Evolutionary conservation across 1,140 invertebrate genomes (phyloP).

Genomic region (Conus ventricosus): DNA sequence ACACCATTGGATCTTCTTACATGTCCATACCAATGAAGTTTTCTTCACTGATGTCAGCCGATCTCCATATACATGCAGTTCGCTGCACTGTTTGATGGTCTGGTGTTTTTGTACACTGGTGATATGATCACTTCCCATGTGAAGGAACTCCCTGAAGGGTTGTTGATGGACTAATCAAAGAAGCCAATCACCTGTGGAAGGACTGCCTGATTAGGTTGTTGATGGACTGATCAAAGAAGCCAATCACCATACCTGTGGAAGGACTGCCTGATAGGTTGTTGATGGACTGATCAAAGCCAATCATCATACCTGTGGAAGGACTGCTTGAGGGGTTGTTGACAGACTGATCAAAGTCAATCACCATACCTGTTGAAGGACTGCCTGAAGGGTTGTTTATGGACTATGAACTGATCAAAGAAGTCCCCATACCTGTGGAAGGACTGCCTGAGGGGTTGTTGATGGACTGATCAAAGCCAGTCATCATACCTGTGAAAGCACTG

Average conservation of each 20-base stretch:
- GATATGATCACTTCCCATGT: not conserved
- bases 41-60: too few relatives aligned
- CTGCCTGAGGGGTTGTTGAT: slow-evolving; percentile 37
- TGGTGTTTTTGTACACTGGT: too few relatives aligned
- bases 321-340: slow-evolving; percentile 36
- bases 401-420: slow-evolving; percentile 52
- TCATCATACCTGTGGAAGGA: slow-evolving; percentile 48
- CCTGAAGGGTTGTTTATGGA: slow-evolving; percentile 40
- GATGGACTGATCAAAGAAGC: slow-evolving; percentile 59
- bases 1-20: too few relatives aligned
- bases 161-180: slow-evolving; percentile 54
- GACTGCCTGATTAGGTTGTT: slow-evolving; percentile 29
- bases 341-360: slow-evolving; percentile 40
- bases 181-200: slow-evolving; percentile 58
- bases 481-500: slow-evolving; percentile 44
- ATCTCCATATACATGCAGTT: too few relatives aligned
- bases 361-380: slow-evolving; percentile 29
- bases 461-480: slow-evolving; percentile 60
- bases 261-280: slow-evolving; percentile 30
- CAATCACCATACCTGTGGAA: slow-evolving; percentile 54
- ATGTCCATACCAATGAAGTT: too few relatives aligned
- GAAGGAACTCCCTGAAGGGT: slow-evolving; percentile 33
- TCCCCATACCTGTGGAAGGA: slow-evolving; percentile 45
- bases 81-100: too few relatives aligned
- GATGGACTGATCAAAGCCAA: slow-evolving; percentile 59